Evolutionary conservation across 2,888 invertebrate species (phyloP).

Genomic region (Philopedon plagiatum): DNA sequence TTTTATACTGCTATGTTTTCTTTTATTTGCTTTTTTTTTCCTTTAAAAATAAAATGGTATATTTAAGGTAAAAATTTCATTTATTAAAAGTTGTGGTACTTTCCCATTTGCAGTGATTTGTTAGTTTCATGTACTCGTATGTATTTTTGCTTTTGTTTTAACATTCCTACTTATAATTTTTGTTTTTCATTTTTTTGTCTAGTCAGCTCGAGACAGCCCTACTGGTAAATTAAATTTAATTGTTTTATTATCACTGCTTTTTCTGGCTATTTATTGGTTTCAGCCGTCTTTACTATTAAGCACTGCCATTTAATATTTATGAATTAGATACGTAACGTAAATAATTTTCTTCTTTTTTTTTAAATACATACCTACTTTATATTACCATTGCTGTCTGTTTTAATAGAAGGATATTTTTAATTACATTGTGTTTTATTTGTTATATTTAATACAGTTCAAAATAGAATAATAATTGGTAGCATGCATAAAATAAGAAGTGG

Average conservation of each 20-base stretch:
- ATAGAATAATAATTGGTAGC: no score
- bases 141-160: conserved; percentile 29
- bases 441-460: no score
- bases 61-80: conserved; percentile 20
- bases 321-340: conserved; percentile 42
- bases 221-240: not conserved
- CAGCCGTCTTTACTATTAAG: conserved; percentile 56
- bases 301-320: conserved; percentile 68
- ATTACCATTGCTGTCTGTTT: conserved; percentile 45
- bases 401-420: conserved; percentile 42
- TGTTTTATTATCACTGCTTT: conserved; percentile 31
- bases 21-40: conserved; percentile 15
- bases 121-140: conserved; percentile 41
- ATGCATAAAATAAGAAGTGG: no score
- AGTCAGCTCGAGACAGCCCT: conserved; percentile 56
- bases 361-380: conserved; percentile 35
- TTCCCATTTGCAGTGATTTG: conserved; percentile 36
- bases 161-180: conserved; percentile 50
- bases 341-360: conserved; percentile 45
- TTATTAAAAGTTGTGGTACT: not conserved
- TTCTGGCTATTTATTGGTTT: conserved; percentile 35
- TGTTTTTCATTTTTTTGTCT: conserved; percentile 54
- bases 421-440: conserved; percentile 12
- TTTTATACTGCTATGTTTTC: conserved; percentile 20
- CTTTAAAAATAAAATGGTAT: conserved; percentile 3